These are phyloP conservation scores for Lytechinus variegatus DNA, from an alignment of 35 echinoderm and acorn worm species.

Conservation along the genomic window DNA sequence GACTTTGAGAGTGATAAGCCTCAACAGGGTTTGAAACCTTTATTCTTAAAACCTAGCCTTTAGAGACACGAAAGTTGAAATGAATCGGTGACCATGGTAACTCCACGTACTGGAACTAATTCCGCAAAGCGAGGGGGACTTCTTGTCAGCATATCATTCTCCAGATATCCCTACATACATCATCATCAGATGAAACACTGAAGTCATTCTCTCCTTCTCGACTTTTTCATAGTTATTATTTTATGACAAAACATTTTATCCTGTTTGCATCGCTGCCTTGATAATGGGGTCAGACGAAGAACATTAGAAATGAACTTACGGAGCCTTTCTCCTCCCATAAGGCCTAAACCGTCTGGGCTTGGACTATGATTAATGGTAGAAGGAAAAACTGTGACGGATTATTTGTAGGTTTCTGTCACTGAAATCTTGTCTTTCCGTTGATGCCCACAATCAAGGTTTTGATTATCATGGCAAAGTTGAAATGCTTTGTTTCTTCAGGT, in stretches of 20 bases:
- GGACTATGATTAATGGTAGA: background rate
- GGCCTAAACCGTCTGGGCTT: background rate
- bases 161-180: background rate
- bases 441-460: no score
- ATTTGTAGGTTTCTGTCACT: background rate
- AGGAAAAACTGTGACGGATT: background rate
- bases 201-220: background rate
- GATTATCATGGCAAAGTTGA: no score
- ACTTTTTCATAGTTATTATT: background rate
- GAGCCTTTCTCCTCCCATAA: background rate
- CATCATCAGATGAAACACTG: background rate
- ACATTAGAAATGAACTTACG: background rate
- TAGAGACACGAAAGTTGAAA: background rate
- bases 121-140: background rate
- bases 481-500: background rate
- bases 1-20: no score
- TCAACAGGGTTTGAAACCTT: no score
- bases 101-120: background rate
- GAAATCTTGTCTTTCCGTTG: background rate
- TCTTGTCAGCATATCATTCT: background rate
- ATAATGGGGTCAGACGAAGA: background rate
- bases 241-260: background rate
- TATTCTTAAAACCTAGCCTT: no score
- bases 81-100: background rate
- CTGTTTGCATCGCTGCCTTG: background rate